phyloP scores from a whole-genome alignment of 2,888 invertebrate species.

The Acronicta leporina region DNA sequence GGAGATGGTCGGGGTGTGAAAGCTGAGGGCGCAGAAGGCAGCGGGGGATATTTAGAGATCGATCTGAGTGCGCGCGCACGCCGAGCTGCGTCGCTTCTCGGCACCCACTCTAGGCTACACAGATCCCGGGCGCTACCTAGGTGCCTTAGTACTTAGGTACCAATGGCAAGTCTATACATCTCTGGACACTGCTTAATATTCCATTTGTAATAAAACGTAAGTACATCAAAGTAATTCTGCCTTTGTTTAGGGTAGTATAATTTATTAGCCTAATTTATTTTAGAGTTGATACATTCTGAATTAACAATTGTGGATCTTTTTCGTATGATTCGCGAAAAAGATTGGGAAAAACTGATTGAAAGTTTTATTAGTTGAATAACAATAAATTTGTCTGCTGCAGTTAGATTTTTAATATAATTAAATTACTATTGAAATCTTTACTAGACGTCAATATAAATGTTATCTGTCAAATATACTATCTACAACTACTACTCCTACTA shows the following conservation, averaged over 20 bases:
- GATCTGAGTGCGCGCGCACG: conserved; percentile 81
- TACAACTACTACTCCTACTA: too few relatives aligned
- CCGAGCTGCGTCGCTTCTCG: conserved; percentile 51
- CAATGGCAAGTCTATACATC: conserved; percentile 39
- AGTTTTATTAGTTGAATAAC: too few relatives aligned
- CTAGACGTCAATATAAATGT: too few relatives aligned
- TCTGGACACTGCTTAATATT: background rate
- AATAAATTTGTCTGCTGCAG: too few relatives aligned
- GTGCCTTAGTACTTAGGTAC: conserved; percentile 45
- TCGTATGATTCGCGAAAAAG: too few relatives aligned
- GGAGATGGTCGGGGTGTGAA: conserved; percentile 52
- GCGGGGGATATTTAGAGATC: conserved; percentile 72
- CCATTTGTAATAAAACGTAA: background rate
- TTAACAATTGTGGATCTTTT: background rate
- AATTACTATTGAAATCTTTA: too few relatives aligned
- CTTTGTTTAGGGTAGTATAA: background rate
- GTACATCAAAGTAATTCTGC: background rate
- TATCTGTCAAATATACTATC: too few relatives aligned
- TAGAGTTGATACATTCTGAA: background rate
- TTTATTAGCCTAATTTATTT: too few relatives aligned
- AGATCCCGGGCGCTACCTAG: conserved; percentile 63
- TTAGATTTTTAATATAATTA: too few relatives aligned
- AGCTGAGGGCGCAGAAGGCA: conserved; percentile 50
- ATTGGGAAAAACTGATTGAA: too few relatives aligned
- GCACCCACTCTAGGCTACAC: conserved; percentile 65